Conservation (phyloP, 2,888 invertebrate species). For the Hylaea fasciaria region DNA sequence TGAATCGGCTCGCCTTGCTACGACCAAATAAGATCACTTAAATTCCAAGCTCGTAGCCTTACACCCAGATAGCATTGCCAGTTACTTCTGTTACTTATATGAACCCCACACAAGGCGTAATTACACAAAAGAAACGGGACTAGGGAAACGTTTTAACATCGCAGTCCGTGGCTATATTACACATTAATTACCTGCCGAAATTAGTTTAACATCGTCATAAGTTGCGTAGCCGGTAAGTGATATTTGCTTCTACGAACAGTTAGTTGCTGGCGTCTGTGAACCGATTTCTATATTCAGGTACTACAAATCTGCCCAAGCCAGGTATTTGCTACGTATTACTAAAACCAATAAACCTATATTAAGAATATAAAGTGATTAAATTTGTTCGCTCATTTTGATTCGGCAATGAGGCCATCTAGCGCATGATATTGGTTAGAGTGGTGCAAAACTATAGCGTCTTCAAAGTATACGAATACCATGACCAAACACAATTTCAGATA, state of each 20-base stretch:
- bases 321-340: too few species aligned
- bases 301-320: too few species aligned
- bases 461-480: too few species aligned
- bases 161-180: slow-evolving; percentile 60
- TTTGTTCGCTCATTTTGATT: too few species aligned
- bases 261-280: neutral
- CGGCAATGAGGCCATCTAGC: too few species aligned
- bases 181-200: slow-evolving; percentile 54
- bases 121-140: slow-evolving; percentile 78
- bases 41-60: slow-evolving; percentile 76
- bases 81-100: slow-evolving; percentile 73
- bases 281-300: neutral
- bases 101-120: slow-evolving; percentile 69
- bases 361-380: too few species aligned
- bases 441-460: too few species aligned
- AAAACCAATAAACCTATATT: too few species aligned
- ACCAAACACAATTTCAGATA: too few species aligned
- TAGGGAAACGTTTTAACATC: slow-evolving; percentile 66
- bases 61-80: slow-evolving; percentile 72
- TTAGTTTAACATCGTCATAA: slow-evolving; percentile 59
- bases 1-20: slow-evolving; percentile 69
- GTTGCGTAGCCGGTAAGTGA: slow-evolving; percentile 50
- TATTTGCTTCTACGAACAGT: neutral
- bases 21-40: slow-evolving; percentile 80
- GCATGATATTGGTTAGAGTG: too few species aligned